A percentile compares a stretch with the other conserved stretches of the same genome.
Conservation (phyloP, 2,888 invertebrate species). For the Embidobia sp. region DNA sequence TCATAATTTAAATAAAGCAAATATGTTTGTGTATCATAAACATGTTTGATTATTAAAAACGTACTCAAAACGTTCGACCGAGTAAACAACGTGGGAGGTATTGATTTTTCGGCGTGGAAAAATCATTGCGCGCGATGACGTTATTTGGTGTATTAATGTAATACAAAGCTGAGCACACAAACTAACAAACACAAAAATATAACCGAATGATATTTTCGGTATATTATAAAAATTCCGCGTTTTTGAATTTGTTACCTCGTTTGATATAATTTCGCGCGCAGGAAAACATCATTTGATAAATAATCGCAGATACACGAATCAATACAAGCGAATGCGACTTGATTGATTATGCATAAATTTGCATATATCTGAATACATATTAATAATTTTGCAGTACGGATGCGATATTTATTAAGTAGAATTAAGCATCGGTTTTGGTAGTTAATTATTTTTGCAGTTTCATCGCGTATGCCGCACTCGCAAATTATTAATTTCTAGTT, state of each 20-base stretch:
- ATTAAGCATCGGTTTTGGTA: constrained; percentile 33
- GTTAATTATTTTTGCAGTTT: constrained; percentile 41
- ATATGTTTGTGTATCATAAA: background rate
- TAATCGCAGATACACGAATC: constrained; percentile 27
- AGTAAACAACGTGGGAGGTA: constrained; percentile 36
- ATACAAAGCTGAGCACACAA: background rate
- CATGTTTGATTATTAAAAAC: constrained; percentile 21
- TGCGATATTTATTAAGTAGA: constrained; percentile 44
- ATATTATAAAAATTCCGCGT: too few relatives aligned
- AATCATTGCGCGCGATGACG: constrained; percentile 53
- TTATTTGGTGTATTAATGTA: constrained; percentile 2
- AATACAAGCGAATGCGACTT: constrained; percentile 28
- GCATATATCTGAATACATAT: constrained; percentile 41
- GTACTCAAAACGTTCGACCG: constrained; percentile 19
- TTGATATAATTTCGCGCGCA: constrained; percentile 4
- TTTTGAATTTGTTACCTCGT: too few relatives aligned
- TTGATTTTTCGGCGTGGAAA: constrained; percentile 49
- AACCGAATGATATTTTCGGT: too few relatives aligned
- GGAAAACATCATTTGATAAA: constrained; percentile 32
- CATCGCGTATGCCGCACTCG: background rate
- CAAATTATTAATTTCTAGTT: constrained; percentile 32
- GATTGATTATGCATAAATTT: constrained; percentile 55
- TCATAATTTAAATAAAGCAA: too few relatives aligned
- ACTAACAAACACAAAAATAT: too few relatives aligned
- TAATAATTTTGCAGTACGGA: constrained; percentile 35